phyloP scores from a whole-genome alignment of 2,888 invertebrate species.

The Pinctada fucata region DNA sequence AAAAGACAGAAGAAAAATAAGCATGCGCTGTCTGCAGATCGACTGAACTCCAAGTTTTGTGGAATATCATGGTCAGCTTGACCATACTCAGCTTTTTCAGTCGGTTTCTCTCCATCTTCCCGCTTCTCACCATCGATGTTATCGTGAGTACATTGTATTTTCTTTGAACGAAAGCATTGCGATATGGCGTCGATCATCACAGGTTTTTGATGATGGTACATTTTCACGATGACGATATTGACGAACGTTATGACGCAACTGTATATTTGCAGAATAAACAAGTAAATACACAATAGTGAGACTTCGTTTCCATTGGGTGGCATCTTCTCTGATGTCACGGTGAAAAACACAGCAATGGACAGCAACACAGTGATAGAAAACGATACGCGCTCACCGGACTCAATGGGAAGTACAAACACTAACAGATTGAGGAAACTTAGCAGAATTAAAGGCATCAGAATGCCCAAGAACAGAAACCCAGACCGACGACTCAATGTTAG shows the following conservation, averaged over 20 bases:
- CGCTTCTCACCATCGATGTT: too few relatives aligned
- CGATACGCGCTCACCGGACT: background rate
- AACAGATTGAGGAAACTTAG: background rate
- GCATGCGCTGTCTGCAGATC: too few relatives aligned
- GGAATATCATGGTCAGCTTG: too few relatives aligned
- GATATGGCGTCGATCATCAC: too few relatives aligned
- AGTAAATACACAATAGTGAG: background rate
- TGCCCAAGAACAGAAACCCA: background rate
- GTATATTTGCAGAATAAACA: background rate
- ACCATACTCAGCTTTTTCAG: too few relatives aligned
- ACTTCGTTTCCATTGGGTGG: background rate
- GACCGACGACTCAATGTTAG: background rate
- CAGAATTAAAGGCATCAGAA: background rate
- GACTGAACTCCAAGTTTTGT: too few relatives aligned
- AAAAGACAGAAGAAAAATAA: too few relatives aligned
- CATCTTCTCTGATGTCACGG: background rate
- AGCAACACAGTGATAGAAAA: background rate
- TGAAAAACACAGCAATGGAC: background rate
- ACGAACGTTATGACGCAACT: background rate
- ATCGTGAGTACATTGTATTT: too few relatives aligned
- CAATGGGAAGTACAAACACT: background rate
- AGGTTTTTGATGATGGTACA: too few relatives aligned
- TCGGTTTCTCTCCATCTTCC: too few relatives aligned
- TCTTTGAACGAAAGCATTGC: too few relatives aligned
- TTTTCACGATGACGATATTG: background rate